Conservation (phyloP, 1,140 invertebrate species). For the Coelopa frigida region DNA sequence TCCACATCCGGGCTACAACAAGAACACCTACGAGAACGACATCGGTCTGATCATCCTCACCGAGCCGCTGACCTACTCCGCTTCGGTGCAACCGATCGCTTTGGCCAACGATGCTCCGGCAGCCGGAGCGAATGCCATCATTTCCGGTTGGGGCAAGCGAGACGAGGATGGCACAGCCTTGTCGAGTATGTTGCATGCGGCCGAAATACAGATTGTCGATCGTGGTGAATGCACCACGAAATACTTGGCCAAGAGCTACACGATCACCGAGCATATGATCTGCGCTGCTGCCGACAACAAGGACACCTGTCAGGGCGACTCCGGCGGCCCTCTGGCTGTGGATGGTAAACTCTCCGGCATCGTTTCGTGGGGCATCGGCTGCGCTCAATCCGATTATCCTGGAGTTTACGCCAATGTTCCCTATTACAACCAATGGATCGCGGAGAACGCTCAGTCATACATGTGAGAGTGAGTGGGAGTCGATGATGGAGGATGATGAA, state of each 20-base stretch:
- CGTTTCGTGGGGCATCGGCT: slow-evolving; percentile 37
- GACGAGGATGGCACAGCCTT: slow-evolving; percentile 29
- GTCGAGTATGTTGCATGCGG: slow-evolving; percentile 24
- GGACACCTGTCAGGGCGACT: slow-evolving; percentile 15
- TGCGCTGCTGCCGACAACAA: slow-evolving; percentile 28
- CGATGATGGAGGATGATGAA: too few relatives aligned
- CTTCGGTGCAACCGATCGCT: slow-evolving; percentile 25
- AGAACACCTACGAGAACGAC: slow-evolving; percentile 28
- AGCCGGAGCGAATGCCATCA: slow-evolving; percentile 31
- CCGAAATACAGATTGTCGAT: slow-evolving; percentile 44
- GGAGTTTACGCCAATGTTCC: slow-evolving; percentile 33
- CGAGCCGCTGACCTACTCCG: slow-evolving; percentile 19
- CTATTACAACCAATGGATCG: slow-evolving; percentile 29
- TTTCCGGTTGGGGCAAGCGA: slow-evolving; percentile 47
- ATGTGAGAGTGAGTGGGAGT: slow-evolving; percentile 10
- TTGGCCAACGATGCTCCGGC: slow-evolving; percentile 19
- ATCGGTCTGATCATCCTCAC: slow-evolving; percentile 27
- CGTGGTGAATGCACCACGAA: slow-evolving; percentile 22
- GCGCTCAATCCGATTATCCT: slow-evolving; percentile 43
- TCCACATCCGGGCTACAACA: slow-evolving; percentile 28
- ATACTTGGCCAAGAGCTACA: slow-evolving; percentile 9
- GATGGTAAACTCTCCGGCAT: slow-evolving; percentile 44
- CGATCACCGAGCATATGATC: slow-evolving; percentile 11
- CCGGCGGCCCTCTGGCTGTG: slow-evolving; percentile 14
- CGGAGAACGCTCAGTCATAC: slow-evolving; percentile 25